Evolutionary conservation across 2,888 invertebrate genomes (phyloP).

Genomic region (Harpalus rufipes): DNA sequence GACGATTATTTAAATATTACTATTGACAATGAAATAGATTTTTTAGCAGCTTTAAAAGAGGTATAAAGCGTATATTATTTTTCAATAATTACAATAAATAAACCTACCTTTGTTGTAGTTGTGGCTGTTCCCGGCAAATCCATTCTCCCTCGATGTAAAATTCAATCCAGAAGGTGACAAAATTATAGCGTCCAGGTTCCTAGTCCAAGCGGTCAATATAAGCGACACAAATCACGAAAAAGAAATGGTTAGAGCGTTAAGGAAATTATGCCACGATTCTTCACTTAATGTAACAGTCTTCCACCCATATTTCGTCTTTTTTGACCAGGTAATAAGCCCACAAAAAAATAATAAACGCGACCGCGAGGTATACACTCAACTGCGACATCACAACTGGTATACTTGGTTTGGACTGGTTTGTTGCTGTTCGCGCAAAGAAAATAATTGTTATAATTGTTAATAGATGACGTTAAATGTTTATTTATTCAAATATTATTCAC

Average conservation of each 20-base stretch:
- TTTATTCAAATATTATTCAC: too few relatives aligned
- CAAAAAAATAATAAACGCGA: background rate
- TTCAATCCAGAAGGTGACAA: slow-evolving; percentile 87
- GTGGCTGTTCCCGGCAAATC: slow-evolving; percentile 88
- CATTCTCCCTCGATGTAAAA: slow-evolving; percentile 90
- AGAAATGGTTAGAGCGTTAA: slow-evolving; percentile 91
- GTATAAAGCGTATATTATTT: slow-evolving; percentile 73
- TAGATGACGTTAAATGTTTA: too few relatives aligned
- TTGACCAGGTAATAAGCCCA: slow-evolving; percentile 85
- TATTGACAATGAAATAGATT: slow-evolving; percentile 85
- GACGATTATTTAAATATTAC: slow-evolving; percentile 88
- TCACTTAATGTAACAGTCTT: slow-evolving; percentile 93
- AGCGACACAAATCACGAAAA: slow-evolving; percentile 94
- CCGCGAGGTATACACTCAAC: too few relatives aligned
- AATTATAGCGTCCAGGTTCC: slow-evolving; percentile 90
- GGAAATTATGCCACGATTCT: slow-evolving; percentile 87
- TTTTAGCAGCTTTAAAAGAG: slow-evolving; percentile 87
- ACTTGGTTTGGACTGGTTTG: too few relatives aligned
- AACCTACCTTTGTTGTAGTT: slow-evolving; percentile 77
- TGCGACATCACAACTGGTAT: too few relatives aligned
- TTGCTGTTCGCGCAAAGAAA: too few relatives aligned
- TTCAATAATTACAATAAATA: background rate
- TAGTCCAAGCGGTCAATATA: slow-evolving; percentile 93
- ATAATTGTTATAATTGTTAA: too few relatives aligned
- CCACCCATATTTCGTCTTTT: slow-evolving; percentile 97